phyloP scores from a whole-genome alignment of 1,140 invertebrate genomes.

The Bacillus rossius region DNA sequence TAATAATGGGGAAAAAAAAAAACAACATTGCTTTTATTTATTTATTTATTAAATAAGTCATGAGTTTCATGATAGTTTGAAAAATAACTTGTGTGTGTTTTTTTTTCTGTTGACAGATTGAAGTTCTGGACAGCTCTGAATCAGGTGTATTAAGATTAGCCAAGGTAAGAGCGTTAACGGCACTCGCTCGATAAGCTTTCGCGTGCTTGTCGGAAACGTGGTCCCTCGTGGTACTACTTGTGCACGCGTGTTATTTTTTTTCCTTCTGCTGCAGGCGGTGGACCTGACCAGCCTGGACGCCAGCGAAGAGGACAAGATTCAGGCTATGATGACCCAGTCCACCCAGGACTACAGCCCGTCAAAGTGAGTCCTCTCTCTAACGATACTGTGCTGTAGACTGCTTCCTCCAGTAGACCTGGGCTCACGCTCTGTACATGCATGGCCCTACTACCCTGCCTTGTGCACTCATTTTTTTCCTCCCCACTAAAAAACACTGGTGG shows the following conservation, averaged over 20 bases:
- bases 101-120: not conserved
- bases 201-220: too few relatives aligned
- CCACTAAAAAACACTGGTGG: too few relatives aligned
- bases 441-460: too few relatives aligned
- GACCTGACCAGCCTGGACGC: conserved; percentile 87
- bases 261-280: conserved; percentile 48
- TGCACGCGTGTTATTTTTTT: too few relatives aligned
- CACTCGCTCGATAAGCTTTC: not conserved
- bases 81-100: too few relatives aligned
- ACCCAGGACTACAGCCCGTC: conserved; percentile 94
- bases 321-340: conserved; percentile 94
- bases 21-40: too few relatives aligned
- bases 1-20: too few relatives aligned
- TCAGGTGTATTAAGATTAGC: conserved; percentile 17
- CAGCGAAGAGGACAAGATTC: conserved; percentile 95
- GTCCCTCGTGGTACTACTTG: too few relatives aligned
- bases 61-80: too few relatives aligned
- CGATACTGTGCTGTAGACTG: not conserved
- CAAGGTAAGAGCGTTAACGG: conserved; percentile 19
- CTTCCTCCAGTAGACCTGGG: too few relatives aligned
- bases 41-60: too few relatives aligned
- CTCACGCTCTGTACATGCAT: not conserved
- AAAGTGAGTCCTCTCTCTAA: conserved; percentile 62
- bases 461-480: too few relatives aligned
- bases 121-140: conserved; percentile 17